Evolutionary conservation across 2,888 invertebrate genomes (phyloP).

Genomic region (Abrostola tripartita): DNA sequence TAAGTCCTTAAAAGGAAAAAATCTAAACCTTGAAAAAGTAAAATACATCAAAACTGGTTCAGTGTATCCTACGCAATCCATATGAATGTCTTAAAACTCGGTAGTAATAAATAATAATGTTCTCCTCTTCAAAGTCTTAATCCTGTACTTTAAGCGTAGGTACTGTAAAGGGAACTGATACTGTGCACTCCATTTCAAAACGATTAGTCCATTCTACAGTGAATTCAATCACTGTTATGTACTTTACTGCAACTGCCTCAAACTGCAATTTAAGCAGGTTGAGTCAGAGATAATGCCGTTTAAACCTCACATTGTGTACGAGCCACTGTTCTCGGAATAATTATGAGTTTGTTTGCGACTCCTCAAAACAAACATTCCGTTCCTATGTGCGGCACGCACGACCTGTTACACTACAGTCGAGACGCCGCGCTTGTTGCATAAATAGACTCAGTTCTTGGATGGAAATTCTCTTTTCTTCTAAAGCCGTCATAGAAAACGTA

Average conservation of each 20-base stretch:
- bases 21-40: too few species aligned
- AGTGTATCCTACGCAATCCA: too few species aligned
- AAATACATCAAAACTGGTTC: too few species aligned
- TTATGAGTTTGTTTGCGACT: conserved; percentile 83
- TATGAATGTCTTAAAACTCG: too few species aligned
- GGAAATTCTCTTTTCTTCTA: conserved; percentile 80
- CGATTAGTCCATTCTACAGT: background rate
- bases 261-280: conserved; percentile 63
- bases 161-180: background rate
- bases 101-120: too few species aligned
- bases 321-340: conserved; percentile 77
- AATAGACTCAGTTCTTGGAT: conserved; percentile 84
- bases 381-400: conserved; percentile 75
- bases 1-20: too few species aligned
- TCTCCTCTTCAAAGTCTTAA: too few species aligned
- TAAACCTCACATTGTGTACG: conserved; percentile 72
- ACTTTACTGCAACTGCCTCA: conserved; percentile 37
- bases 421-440: conserved; percentile 80
- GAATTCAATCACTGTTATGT: conserved; percentile 15
- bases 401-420: conserved; percentile 74
- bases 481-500: conserved; percentile 67
- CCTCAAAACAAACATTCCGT: conserved; percentile 83
- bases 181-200: background rate
- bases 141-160: too few species aligned
- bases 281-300: conserved; percentile 66